Evolutionary conservation across 2,797 vertebrate species (phyloP), one percentile per base, ranked within the genome.

Genomic region (Lacerta agilis): DNA sequence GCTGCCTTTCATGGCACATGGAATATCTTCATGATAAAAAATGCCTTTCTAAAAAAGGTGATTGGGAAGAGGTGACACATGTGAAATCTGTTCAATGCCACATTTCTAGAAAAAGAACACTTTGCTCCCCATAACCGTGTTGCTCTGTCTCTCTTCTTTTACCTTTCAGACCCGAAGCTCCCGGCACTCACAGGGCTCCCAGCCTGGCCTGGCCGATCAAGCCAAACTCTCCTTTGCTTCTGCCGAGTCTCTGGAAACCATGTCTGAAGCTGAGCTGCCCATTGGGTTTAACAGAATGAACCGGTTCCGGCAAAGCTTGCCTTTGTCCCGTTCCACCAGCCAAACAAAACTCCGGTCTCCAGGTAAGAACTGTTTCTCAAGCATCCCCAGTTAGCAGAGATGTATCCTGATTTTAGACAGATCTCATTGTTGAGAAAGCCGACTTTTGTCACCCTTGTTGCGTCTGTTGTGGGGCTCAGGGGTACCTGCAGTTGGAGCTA

Each of bases 231-330:
- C 99, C 77, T 99, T 98, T 3, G 99, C 99, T 92, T 99, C 99
- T 0, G 98, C 99, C 0, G 99, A 99, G 91, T 99, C 98, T 91
- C 94, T 99, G 97, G 99, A 99, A 97, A 99, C 98, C 96, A 99
- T 99, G 99, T 99, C 99, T 1, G 99, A 99, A 94, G 98, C 98
- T 0, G 98, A 99, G 97, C 97, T 99, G 88, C 99, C 99, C 64
- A 90, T 99, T 71, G 98, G 98, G 0, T 99, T 99, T 96, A 99
- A 97, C 96, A 98, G 99, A 93, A 99, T 99, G 98, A 99, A 99
- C 95, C 98, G 99, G 43, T 98, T 99, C 93, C 97, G 99, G 36
- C 99, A 99, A 97, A 99, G 99, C 96, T 96, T 99, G 94, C 99
- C 98, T 1, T 96, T 99, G 94, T 98, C 98, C 73, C 98, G 99